Percentiles rank a stretch among this genome's conserved stretches.
phyloP scores from a whole-genome alignment of 2,113 vertebrate species.

The Picathartes gymnocephalus region DNA sequence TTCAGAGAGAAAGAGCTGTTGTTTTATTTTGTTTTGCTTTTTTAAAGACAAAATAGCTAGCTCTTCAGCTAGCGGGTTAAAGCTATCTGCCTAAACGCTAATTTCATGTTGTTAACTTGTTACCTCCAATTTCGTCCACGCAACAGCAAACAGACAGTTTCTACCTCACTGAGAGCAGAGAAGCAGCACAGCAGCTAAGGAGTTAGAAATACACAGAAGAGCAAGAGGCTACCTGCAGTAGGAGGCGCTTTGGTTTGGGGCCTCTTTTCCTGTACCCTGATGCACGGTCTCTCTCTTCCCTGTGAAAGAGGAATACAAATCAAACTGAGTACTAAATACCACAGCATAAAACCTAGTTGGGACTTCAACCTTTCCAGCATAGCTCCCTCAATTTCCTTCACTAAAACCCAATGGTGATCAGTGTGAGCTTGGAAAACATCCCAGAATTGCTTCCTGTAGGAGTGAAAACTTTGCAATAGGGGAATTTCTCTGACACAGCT shows the following conservation, averaged over 20 bases:
- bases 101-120: not conserved
- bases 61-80: not conserved
- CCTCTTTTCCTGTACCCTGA: slow-evolving; percentile 95
- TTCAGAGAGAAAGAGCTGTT: not conserved
- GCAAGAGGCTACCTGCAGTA: slow-evolving; percentile 85
- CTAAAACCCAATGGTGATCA: not conserved
- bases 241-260: slow-evolving; percentile 89
- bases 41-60: not conserved
- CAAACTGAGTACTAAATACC: not conserved
- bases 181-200: not conserved
- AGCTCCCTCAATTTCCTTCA: not conserved
- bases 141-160: not conserved
- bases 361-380: not conserved
- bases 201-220: slow-evolving; percentile 1
- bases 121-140: not conserved
- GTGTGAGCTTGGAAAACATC: not conserved
- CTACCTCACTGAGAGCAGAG: not conserved
- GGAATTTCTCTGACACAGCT: not conserved
- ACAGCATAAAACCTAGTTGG: not conserved
- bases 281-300: slow-evolving; percentile 91
- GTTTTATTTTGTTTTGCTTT: not conserved
- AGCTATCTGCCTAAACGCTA: not conserved
- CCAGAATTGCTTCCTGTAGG: not conserved
- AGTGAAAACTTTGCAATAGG: not conserved
- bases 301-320: slow-evolving; percentile 62